Percentiles rank a stretch among this genome's conserved stretches.
These are phyloP conservation scores for Luscinia luscinia DNA, from an alignment of 2,797 vertebrate species.

Conservation along the genomic window DNA sequence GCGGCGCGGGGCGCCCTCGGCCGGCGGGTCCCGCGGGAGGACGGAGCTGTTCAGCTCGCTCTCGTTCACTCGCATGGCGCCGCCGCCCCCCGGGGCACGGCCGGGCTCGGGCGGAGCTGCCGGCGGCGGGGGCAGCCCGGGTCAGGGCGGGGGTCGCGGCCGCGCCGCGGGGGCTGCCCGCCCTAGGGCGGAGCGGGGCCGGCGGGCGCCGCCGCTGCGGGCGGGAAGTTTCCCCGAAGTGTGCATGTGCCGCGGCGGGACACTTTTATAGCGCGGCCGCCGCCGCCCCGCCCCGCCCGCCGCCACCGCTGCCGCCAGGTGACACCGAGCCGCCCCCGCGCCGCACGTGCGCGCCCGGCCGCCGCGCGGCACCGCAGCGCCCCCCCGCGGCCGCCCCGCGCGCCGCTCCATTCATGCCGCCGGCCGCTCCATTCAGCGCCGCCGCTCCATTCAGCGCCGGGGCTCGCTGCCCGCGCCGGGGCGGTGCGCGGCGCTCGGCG, in stretches of 20 bases:
- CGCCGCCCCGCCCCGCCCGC: neutral
- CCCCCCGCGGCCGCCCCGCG: neutral
- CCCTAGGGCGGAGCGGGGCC: neutral
- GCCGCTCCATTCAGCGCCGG: conserved; percentile 2
- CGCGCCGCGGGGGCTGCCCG: neutral
- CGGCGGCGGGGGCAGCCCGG: too few species aligned
- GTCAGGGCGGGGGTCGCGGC: neutral
- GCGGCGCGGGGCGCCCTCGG: conserved; percentile 74
- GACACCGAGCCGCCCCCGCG: conserved; percentile 72
- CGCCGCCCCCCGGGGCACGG: neutral
- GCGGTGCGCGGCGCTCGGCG: neutral
- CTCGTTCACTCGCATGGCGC: conserved; percentile 84
- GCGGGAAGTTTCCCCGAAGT: neutral
- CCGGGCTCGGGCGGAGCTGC: neutral
- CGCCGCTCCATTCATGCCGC: neutral
- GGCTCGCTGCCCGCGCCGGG: neutral
- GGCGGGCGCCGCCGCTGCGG: neutral
- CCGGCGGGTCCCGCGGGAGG: conserved; percentile 62
- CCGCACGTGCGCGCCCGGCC: conserved; percentile 16
- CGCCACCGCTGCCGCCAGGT: conserved; percentile 73
- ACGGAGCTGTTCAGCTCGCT: conserved; percentile 85
- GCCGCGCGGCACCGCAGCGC: neutral
- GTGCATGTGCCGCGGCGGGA: conserved; percentile 39
- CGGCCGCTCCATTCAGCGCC: neutral
- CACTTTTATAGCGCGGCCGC: conserved; percentile 72